Base-by-base conservation (phyloP, 2,888 invertebrate genomes). In the Microplitis deprimator region DNA sequence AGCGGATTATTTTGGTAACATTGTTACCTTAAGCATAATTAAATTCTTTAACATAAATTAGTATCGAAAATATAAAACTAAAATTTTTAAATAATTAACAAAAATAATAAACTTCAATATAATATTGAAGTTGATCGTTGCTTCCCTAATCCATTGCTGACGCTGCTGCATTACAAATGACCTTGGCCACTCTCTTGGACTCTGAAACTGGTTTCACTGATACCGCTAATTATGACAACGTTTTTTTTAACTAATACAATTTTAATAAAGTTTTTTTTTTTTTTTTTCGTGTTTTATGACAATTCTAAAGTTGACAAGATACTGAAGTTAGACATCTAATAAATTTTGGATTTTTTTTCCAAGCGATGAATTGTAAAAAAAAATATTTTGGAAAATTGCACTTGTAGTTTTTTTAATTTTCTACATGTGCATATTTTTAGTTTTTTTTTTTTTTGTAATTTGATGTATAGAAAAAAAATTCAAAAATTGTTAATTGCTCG, bases 61-160 rank as follows among this genome's bases (percentile, higher is more conserved):
- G 73, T 71, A 77, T 65, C 70, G 71, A 59, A 39, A 77, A 69
- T 78, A 74, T 79, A 80, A 80, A 77, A 79, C 69, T 59, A 71
- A 40, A 68, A 76, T 73, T 74, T 70, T 75, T 62, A 73, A 75
- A 71, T 70, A 59, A 79, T 68, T 77, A 76, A 62, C 62, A 41
- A 59, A 75, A 65, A 38, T 68, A 41, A 71, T 71, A 62, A 20
- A 17, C 41, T 20, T 61, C 50, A 61, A 41, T 20, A 68, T 67
- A n/a, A 62, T 69, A 73, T 70, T 41, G 61, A 68, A 77, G 39
- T 75, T 68, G 67, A 29, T 59, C 65, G 40, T 75, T 74, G 61
- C 75, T 84, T 86, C 85, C 87, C 84, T 86, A 80, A 84, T 87
- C 86, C 87, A 86, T 87, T 87, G 87, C 85, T 87, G 86, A 85